phyloP scores from a whole-genome alignment of 2,113 vertebrate genomes.

The Myotis lucifugus region DNA sequence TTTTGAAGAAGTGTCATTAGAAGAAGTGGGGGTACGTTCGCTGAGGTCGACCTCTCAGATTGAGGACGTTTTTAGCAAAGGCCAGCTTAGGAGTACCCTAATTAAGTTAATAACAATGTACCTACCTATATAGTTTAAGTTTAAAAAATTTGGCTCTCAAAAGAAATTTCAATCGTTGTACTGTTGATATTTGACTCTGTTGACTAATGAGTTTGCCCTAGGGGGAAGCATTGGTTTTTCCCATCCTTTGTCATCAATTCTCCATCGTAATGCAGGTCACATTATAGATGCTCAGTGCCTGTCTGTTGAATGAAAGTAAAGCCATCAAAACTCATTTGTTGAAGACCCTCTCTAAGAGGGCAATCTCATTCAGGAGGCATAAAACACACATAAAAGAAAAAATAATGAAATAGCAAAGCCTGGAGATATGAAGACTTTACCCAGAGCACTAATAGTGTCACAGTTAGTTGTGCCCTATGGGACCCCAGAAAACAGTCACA shows the following conservation, averaged over 20 bases:
- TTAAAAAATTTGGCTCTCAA: no score
- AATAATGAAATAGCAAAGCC: background rate
- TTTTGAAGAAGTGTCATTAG: no score
- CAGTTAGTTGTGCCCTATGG: background rate
- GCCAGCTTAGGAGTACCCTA: no score
- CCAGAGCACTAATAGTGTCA: background rate
- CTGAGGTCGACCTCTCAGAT: no score
- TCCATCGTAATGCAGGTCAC: background rate
- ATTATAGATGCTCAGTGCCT: background rate
- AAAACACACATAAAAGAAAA: background rate
- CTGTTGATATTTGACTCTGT: no score
- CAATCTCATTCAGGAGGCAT: background rate
- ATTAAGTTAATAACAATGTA: no score
- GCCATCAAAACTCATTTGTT: background rate
- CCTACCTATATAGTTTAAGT: no score
- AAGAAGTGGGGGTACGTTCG: no score
- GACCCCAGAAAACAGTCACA: background rate
- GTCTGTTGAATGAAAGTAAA: slow-evolving; percentile 26
- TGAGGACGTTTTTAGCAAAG: no score
- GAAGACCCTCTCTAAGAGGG: background rate
- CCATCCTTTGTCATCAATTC: background rate
- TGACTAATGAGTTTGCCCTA: background rate
- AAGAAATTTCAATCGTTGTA: no score
- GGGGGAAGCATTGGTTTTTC: background rate
- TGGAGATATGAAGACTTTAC: background rate